Evolutionary conservation across 2,797 vertebrate genomes (phyloP).

Genomic region (Muscicapa striata): DNA sequence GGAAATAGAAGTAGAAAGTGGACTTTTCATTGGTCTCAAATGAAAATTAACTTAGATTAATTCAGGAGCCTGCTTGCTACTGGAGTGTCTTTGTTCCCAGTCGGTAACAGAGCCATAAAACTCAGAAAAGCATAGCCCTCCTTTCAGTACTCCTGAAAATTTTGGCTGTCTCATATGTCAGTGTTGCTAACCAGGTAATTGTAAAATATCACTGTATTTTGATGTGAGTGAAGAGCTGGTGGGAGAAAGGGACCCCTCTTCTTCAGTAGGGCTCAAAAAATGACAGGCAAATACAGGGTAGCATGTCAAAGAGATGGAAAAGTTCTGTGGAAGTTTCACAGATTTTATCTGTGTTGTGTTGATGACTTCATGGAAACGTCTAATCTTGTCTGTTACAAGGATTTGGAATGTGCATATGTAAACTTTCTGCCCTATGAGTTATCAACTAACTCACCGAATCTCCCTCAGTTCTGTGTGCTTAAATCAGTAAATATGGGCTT

Average conservation of each 20-base stretch:
- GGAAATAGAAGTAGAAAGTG: constrained; percentile 1
- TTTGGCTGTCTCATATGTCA: background rate
- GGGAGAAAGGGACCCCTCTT: background rate
- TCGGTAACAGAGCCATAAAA: background rate
- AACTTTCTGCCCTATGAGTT: background rate
- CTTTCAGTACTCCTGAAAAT: background rate
- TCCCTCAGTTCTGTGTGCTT: background rate
- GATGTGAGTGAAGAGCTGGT: background rate
- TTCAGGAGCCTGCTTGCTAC: background rate
- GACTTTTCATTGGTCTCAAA: background rate
- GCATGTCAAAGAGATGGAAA: background rate
- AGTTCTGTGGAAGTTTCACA: background rate
- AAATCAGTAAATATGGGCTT: background rate
- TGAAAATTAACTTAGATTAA: constrained; percentile 16
- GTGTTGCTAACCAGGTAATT: background rate
- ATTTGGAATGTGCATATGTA: background rate
- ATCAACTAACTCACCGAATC: fast-evolving
- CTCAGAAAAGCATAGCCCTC: background rate
- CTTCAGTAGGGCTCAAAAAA: background rate
- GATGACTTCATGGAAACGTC: background rate
- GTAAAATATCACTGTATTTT: background rate
- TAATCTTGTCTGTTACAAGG: background rate
- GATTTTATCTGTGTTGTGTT: background rate
- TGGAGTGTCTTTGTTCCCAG: background rate
- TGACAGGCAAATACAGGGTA: background rate